Conservation (phyloP, 2,113 vertebrate species). For the Heterochromis multidens region DNA sequence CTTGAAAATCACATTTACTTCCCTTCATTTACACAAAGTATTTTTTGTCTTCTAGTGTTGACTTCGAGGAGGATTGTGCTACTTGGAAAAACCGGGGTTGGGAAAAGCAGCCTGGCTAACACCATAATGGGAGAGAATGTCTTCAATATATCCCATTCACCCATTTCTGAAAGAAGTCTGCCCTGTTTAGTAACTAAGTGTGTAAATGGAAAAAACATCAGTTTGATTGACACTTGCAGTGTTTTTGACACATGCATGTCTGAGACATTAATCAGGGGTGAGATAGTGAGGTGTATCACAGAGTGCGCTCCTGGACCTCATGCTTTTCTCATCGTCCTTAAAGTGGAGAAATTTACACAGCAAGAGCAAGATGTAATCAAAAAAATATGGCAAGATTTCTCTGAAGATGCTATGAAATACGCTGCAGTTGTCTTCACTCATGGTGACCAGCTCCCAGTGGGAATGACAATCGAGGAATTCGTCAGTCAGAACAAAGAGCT, state of each 20-base stretch:
- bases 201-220: not conserved
- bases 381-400: slow-evolving; percentile 5
- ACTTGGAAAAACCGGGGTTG: slow-evolving; percentile 39
- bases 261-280: not conserved
- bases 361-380: slow-evolving; percentile 1
- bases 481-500: not conserved
- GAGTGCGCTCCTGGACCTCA: not conserved
- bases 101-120: slow-evolving; percentile 43
- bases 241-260: not conserved
- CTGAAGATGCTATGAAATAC: slow-evolving; percentile 24
- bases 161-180: not conserved
- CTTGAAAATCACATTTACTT: not conserved
- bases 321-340: not conserved
- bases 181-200: not conserved
- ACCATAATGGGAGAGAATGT: not conserved
- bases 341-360: slow-evolving; percentile 4
- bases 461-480: not conserved
- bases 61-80: slow-evolving; percentile 2
- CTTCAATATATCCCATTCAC: not conserved
- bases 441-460: slow-evolving; percentile 13
- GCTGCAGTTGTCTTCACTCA: slow-evolving; percentile 39
- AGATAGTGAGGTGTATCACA: not conserved
- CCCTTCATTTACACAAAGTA: accelerated
- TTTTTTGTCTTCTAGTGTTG: not conserved
- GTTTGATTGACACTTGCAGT: slow-evolving; percentile 28